These are phyloP conservation scores for Protaetia brevitarsis DNA, from an alignment of 1,140 invertebrate species.

Conservation along the genomic window DNA sequence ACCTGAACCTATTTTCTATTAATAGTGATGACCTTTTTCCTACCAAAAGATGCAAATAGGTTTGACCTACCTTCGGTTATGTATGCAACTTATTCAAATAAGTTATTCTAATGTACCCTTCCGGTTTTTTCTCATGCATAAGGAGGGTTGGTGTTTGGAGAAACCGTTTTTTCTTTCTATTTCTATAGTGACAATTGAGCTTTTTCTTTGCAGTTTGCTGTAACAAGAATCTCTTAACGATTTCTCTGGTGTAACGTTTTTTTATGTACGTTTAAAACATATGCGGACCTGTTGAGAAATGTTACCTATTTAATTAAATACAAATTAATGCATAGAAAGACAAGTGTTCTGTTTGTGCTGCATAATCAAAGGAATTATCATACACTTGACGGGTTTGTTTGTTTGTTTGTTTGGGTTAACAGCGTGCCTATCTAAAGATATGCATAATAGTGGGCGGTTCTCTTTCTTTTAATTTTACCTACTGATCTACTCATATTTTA, in stretches of 20 bases:
- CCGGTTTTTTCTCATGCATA: constrained; percentile 44
- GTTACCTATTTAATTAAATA: not conserved
- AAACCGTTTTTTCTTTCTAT: constrained; percentile 9
- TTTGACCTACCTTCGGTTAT: constrained; percentile 36
- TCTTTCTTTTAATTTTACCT: too few relatives aligned
- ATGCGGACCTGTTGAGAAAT: not conserved
- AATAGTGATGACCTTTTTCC: constrained; percentile 41
- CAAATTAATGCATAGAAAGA: constrained; percentile 9
- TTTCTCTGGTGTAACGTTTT: not conserved
- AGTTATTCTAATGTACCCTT: constrained; percentile 35
- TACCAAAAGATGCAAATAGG: constrained; percentile 43
- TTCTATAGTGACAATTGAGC: not conserved
- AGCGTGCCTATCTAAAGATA: too few relatives aligned
- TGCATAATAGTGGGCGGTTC: too few relatives aligned
- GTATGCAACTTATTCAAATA: constrained; percentile 44
- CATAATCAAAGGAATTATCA: not conserved
- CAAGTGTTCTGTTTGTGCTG: not conserved
- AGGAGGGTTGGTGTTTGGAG: constrained; percentile 18
- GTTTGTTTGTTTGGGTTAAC: too few relatives aligned
- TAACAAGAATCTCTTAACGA: not conserved
- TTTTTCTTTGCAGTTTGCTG: not conserved
- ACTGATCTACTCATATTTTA: too few relatives aligned
- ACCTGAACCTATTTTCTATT: constrained; percentile 39
- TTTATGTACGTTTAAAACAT: not conserved
- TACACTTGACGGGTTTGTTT: constrained; percentile 2